Percentiles rank a stretch among this genome's conserved stretches.
Evolutionary conservation across 2,113 vertebrate species (phyloP).

Genomic region (Peromyscus leucopus): DNA sequence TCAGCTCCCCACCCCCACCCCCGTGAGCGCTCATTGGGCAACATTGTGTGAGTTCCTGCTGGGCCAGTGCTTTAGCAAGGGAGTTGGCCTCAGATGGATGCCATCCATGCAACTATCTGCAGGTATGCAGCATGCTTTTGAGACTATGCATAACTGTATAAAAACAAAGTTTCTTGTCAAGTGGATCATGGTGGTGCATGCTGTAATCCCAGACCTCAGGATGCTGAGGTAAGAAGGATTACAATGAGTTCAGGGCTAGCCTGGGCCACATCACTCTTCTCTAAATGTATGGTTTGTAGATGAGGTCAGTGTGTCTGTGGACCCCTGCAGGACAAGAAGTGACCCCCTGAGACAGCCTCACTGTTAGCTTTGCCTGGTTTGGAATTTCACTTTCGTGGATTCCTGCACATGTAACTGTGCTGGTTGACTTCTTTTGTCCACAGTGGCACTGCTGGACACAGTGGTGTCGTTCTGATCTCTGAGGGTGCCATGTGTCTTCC

Average conservation of each 20-base stretch:
- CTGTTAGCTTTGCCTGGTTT: neutral
- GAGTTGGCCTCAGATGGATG: neutral
- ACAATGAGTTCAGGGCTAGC: neutral
- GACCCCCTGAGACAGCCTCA: neutral
- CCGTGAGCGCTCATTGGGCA: neutral
- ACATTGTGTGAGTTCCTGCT: neutral
- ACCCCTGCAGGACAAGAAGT: neutral
- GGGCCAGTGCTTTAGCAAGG: too few species aligned
- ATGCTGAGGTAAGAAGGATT: neutral
- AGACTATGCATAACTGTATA: too few species aligned
- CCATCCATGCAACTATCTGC: neutral
- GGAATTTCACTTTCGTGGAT: neutral
- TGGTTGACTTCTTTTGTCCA: neutral
- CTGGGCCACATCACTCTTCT: neutral
- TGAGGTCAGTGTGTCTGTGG: neutral
- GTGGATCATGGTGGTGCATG: neutral
- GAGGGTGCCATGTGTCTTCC: rapidly evolving
- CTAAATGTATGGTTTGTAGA: neutral
- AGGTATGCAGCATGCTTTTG: neutral
- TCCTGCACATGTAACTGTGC: neutral
- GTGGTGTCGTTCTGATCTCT: too few species aligned
- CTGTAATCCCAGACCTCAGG: neutral
- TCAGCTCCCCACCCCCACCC: too few species aligned
- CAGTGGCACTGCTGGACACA: neutral
- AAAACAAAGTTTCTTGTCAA: neutral